phyloP scores from a whole-genome alignment of 2,113 vertebrate species.

The Psophia crepitans region DNA sequence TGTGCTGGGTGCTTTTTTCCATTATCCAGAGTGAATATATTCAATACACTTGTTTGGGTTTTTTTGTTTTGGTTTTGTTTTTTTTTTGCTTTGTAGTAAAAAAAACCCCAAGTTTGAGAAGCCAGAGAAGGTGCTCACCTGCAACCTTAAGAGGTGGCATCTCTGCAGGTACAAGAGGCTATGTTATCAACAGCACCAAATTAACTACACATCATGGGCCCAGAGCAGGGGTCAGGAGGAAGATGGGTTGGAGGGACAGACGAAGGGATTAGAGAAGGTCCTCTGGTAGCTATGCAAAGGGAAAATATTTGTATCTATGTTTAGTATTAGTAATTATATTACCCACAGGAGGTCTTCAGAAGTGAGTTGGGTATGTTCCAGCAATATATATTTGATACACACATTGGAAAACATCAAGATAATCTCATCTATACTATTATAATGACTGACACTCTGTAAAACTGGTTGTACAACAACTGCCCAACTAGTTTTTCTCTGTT shows the following conservation, averaged over 20 bases:
- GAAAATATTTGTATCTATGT: not conserved
- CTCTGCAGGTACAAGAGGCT: not conserved
- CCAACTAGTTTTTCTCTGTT: not conserved
- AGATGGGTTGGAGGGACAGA: not conserved
- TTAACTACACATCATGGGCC: rapidly evolving
- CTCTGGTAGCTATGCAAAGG: not conserved
- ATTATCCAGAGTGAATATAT: not conserved
- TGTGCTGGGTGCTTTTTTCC: not conserved
- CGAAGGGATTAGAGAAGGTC: not conserved
- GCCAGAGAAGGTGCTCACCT: not conserved
- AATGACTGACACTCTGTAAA: not conserved
- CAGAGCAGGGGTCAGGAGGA: not conserved
- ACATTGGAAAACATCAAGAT: not conserved
- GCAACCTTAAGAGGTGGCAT: not conserved
- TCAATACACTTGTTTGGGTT: not conserved
- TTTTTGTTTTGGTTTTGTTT: not conserved
- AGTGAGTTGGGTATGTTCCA: not conserved
- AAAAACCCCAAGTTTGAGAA: not conserved
- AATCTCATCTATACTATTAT: not conserved
- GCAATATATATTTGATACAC: not conserved
- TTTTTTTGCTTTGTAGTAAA: not conserved
- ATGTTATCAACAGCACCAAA: not conserved
- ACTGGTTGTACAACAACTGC: not conserved
- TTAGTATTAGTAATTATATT: not conserved
- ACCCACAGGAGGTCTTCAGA: not conserved